Base-by-base conservation (phyloP, 2,888 invertebrate species). In the Leucophora obtusa region DNA sequence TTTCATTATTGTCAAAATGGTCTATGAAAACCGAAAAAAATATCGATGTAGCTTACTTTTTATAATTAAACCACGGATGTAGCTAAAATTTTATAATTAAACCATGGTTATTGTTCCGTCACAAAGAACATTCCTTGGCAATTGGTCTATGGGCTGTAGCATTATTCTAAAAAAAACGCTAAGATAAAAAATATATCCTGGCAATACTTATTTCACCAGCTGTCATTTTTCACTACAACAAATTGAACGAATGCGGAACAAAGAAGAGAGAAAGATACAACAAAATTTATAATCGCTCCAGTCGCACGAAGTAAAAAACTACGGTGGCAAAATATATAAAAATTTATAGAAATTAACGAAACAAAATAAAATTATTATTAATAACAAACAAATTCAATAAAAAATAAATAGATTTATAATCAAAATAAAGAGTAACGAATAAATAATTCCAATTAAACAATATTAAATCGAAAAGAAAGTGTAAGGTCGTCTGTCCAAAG, bases 181-280 rank as follows among this genome's bases (percentile, higher is more conserved):
- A n/a, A n/a, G n/a, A n/a, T 21, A 3, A 56, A 47, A 47, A 56
- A 14, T 65, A 53, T 0, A 6, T 15, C 15, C 24, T 76, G 79
- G 78, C 35, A 78, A 33, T 62, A 43, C 47, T 11, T 0, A 7
- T 1, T 5, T 2, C 2, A 54, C 15, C 53, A 62, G 56, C 56
- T 78, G 78, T 68, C 78, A 78, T 1, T 54, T 68, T n/a, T 18
- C 28, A 51, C 1, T 54, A 50, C 38, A 53, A 21, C 9, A 60
- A 79, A 58, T 73, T 71, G 43, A 51, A 77, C 70, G 76, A 79
- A 82, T 77, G 77, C 58, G 66, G 69, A 73, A 80, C 50, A 79
- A 60, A 70, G 65, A 50, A 66, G 74, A 75, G 50, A 50, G 35
- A 56, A 66, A 56, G 50, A 63, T 65, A 66, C 65, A 74, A 74